These are phyloP conservation scores for Hirtodrosophila trivittata DNA, from an alignment of 2,888 invertebrate species.

Conservation along the genomic window DNA sequence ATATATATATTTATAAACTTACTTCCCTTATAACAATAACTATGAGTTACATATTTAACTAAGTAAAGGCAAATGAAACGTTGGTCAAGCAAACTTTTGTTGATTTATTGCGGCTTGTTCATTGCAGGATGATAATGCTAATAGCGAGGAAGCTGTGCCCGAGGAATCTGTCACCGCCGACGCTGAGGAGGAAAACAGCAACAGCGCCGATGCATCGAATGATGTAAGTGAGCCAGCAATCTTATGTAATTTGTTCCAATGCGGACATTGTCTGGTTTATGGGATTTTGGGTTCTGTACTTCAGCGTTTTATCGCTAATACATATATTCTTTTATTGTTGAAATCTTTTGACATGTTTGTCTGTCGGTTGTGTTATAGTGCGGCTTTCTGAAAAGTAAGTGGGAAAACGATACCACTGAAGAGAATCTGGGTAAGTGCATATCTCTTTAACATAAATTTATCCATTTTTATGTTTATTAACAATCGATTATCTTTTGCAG, in stretches of 20 bases:
- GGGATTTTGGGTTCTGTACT: too few species aligned
- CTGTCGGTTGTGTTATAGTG: conserved; percentile 63
- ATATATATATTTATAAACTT: background rate
- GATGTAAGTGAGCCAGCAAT: conserved; percentile 52
- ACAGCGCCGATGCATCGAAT: conserved; percentile 50
- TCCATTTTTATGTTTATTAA: too few species aligned
- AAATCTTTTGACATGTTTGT: conserved; percentile 37
- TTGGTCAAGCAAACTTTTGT: conserved; percentile 48
- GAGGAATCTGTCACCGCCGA: conserved; percentile 15
- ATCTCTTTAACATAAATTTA: background rate
- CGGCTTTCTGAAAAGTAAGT: conserved; percentile 87
- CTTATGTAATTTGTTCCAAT: too few species aligned
- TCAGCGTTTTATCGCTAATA: too few species aligned
- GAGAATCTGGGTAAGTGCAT: conserved; percentile 91
- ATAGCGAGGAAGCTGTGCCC: conserved; percentile 38
- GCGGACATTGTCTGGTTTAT: too few species aligned
- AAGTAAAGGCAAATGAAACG: conserved; percentile 55
- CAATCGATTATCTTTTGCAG: conserved; percentile 85
- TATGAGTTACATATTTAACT: conserved; percentile 7
- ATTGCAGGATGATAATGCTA: conserved; percentile 76
- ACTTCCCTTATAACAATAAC: background rate
- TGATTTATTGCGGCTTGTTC: conserved; percentile 65
- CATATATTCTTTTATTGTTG: conserved; percentile 25
- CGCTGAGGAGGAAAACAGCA: conserved; percentile 59
- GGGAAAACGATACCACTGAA: conserved; percentile 93